Evolutionary conservation across 2,113 vertebrate genomes (phyloP).

Genomic region (Eurypyga helias): DNA sequence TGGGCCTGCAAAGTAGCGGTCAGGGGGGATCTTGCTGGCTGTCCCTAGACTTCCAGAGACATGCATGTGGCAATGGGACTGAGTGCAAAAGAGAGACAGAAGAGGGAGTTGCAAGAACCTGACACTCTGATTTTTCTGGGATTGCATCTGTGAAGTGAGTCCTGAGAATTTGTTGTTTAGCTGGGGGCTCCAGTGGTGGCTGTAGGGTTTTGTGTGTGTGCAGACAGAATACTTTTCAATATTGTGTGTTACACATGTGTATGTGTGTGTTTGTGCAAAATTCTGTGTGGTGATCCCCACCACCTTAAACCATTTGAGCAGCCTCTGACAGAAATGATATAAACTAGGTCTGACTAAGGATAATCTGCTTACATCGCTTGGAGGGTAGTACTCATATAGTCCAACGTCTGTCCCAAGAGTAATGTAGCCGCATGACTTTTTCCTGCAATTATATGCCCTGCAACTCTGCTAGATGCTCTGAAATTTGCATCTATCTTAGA

Average conservation of each 20-base stretch:
- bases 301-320: rapidly evolving
- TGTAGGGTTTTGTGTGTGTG: neutral
- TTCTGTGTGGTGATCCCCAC: neutral
- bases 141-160: neutral
- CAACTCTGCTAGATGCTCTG: neutral
- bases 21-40: neutral
- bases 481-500: neutral
- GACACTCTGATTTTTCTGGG: neutral
- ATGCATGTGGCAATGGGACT: neutral
- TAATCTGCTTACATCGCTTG: neutral
- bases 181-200: rapidly evolving
- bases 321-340: neutral
- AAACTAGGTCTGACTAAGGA: neutral
- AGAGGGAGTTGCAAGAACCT: neutral
- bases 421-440: neutral
- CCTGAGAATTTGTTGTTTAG: neutral
- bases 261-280: neutral
- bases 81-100: neutral
- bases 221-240: neutral
- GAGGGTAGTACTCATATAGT: neutral
- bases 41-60: neutral
- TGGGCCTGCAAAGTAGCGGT: neutral
- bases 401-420: neutral
- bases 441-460: neutral
- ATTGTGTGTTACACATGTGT: neutral